Conservation (phyloP, 37 sponge, comb jelly and placozoan species). For the Spongilla lacustris region DNA sequence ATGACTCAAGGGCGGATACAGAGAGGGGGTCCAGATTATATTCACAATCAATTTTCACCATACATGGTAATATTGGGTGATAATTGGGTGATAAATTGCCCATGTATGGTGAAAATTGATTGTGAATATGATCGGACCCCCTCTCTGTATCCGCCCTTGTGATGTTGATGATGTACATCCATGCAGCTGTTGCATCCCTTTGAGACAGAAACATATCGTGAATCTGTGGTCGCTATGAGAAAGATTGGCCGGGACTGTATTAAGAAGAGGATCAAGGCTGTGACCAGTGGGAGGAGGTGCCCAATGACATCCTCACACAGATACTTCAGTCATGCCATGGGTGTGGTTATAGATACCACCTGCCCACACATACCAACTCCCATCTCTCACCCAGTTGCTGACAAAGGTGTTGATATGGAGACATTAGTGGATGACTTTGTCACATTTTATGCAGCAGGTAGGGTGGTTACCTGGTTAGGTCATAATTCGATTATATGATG, state of each 20-base stretch:
- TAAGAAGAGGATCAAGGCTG: not conserved
- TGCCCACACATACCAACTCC: not conserved
- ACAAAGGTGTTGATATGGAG: not conserved
- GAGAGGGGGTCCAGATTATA: no score
- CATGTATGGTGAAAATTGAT: no score
- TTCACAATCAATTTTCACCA: no score
- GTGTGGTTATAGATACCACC: not conserved
- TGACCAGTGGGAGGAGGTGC: not conserved
- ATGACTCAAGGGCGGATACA: no score
- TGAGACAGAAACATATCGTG: not conserved
- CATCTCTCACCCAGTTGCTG: not conserved
- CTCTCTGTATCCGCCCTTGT: no score
- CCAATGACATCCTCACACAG: constrained; percentile 1
- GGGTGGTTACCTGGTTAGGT: not conserved
- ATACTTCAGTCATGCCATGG: not conserved
- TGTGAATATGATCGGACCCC: no score
- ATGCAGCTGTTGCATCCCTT: not conserved
- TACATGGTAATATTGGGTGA: no score
- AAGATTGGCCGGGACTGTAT: not conserved
- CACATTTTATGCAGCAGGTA: not conserved
- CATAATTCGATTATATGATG: not conserved
- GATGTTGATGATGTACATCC: no score
- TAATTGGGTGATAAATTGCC: no score
- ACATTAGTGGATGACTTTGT: constrained; percentile 4
- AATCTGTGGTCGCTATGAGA: not conserved